phyloP scores from a whole-genome alignment of 2,888 invertebrate genomes.

The Ceriagrion tenellum region DNA sequence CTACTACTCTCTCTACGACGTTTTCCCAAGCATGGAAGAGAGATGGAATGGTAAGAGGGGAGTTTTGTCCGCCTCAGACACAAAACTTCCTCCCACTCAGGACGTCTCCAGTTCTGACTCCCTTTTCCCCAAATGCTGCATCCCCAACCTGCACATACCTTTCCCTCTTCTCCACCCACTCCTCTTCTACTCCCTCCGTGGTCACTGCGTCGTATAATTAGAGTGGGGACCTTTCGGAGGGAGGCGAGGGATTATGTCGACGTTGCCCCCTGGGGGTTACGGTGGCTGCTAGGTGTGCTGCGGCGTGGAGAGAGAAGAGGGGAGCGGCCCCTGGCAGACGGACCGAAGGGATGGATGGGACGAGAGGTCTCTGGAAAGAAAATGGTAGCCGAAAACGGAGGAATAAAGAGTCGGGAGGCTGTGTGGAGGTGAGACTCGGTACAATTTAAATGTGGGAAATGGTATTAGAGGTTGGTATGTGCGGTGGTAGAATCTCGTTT shows the following conservation, averaged over 20 bases:
- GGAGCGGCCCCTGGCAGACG: background rate
- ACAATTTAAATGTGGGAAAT: too few relatives aligned
- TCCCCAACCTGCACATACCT: background rate
- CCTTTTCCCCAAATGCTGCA: background rate
- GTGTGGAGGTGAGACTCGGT: too few relatives aligned
- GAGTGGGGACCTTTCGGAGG: slow-evolving; percentile 33
- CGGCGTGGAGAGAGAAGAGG: background rate
- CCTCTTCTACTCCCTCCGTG: background rate
- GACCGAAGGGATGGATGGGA: background rate
- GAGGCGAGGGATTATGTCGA: background rate
- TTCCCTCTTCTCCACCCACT: background rate
- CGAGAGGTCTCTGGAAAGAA: background rate
- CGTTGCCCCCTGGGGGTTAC: background rate
- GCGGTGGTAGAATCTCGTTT: too few relatives aligned
- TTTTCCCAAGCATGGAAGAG: slow-evolving; percentile 22
- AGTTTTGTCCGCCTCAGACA: background rate
- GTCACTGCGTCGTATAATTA: slow-evolving; percentile 64
- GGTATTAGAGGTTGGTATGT: too few relatives aligned
- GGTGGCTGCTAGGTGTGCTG: background rate
- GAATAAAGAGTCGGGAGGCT: too few relatives aligned
- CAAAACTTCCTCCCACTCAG: background rate
- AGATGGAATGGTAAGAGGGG: background rate
- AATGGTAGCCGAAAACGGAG: background rate
- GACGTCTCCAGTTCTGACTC: too few relatives aligned
- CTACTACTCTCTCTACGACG: background rate